Evolutionary conservation across 2,797 vertebrate species (phyloP), one percentile per base, ranked within the genome.

Genomic region (Pelochelys cantorii): DNA sequence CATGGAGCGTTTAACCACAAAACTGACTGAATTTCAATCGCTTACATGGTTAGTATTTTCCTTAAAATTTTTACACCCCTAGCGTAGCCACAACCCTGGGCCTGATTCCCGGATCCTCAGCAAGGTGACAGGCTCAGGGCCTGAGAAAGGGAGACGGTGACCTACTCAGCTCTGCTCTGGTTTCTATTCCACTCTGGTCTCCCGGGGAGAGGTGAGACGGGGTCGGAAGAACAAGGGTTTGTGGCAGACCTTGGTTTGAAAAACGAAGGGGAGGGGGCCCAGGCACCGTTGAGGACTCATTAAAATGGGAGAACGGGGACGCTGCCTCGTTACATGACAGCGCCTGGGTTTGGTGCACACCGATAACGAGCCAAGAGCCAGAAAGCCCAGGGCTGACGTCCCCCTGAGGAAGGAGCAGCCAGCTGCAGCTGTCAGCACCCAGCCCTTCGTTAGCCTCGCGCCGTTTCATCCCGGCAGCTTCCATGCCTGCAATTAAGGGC

Each of bases 401-500:
- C 90, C 42, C 91, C 81, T 53, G 27, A 14, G 89, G 77, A n/a
- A 55, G 74, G 55, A 37, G 80, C 7, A 68, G 84, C 59, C 94
- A 94, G 87, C 48, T 87, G 93, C 95, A 94, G 93, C 95, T 79
- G 53, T 5, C 88, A 79, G 92, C 1, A 3, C 84, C 84, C 86
- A 29, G 56, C 1, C 22, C 59, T 79, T 29, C 9, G 88, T 34
- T 56, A 81, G 93, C 85, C 80, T 77, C 1, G 79, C 17, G 71
- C 90, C 84, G 4, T 22, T 79, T 81, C n/a, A 86, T 88, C 65
- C 94, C 68, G 80, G 22, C 27, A 17, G 87, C 92, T 93, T 87
- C 95, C 55, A 56, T 78, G 22, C 53, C 65, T 60, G 93, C 94
- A 90, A 93, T 97, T 93, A 96, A 92, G 75, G 62, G 88, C 79